Evolutionary conservation across 2,113 vertebrate species (phyloP).

Genomic region (Lampris incognitus): DNA sequence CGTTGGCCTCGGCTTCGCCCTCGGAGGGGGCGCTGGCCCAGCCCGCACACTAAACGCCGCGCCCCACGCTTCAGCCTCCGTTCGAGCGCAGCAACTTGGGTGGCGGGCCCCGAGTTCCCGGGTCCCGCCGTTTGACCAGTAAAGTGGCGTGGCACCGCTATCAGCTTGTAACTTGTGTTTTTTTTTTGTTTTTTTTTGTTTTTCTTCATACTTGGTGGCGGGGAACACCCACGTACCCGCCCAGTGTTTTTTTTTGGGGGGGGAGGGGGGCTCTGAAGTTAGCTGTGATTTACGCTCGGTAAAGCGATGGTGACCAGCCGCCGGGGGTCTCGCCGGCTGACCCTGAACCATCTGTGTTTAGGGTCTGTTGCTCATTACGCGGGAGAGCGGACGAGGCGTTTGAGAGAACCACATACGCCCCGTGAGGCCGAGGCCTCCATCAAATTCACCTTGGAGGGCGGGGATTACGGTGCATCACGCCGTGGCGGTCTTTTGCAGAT

Average conservation of each 20-base stretch:
- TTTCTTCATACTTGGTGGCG: not conserved
- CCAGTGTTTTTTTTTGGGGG: constrained; percentile 29
- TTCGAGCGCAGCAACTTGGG: constrained; percentile 17
- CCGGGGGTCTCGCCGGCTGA: constrained; percentile 72
- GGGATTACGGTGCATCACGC: not conserved
- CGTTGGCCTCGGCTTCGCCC: too few species aligned
- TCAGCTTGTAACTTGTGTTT: constrained; percentile 46
- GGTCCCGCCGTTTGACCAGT: constrained; percentile 37
- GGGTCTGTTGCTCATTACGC: constrained; percentile 68
- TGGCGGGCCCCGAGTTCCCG: constrained; percentile 30
- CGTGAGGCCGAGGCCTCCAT: constrained; percentile 9
- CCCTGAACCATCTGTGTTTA: constrained; percentile 78
- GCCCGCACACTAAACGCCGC: constrained; percentile 26
- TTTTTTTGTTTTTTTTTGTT: constrained; percentile 19
- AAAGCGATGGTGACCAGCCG: constrained; percentile 69
- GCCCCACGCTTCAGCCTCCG: not conserved
- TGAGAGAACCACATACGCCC: constrained; percentile 19
- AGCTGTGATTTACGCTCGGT: constrained; percentile 74
- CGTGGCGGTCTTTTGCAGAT: constrained; percentile 5
- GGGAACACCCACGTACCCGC: constrained; percentile 53
- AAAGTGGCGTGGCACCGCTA: constrained; percentile 32
- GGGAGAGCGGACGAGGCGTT: constrained; percentile 47
- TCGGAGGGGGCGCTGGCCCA: not conserved
- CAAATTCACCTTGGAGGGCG: constrained; percentile 16
- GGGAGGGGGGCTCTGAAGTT: constrained; percentile 39